Evolutionary conservation across 2,797 vertebrate genomes (phyloP).

Genomic region (Gymnodraco acuticeps): DNA sequence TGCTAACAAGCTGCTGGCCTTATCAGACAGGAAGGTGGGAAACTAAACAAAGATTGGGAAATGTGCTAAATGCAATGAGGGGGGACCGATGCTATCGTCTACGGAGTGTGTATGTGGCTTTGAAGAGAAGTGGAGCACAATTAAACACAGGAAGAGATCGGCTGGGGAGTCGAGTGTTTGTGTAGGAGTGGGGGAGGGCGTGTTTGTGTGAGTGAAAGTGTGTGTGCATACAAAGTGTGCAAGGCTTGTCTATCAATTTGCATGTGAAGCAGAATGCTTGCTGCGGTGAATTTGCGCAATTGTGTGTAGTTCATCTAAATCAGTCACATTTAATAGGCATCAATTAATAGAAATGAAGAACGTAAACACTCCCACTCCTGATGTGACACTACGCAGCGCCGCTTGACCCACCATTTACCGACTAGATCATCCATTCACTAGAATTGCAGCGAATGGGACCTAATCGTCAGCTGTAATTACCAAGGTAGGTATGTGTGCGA

Average conservation of each 20-base stretch:
- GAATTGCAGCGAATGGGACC: conserved; percentile 63
- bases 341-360: conserved; percentile 52
- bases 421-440: conserved; percentile 61
- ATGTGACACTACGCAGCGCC: conserved; percentile 39
- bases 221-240: conserved; percentile 40
- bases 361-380: conserved; percentile 24
- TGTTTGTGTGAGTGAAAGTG: conserved; percentile 39
- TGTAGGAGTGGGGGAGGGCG: conserved; percentile 9
- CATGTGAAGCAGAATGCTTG: conserved; percentile 36
- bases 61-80: conserved; percentile 59
- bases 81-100: conserved; percentile 56
- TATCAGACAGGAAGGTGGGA: conserved; percentile 65
- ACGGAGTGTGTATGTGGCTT: conserved; percentile 40
- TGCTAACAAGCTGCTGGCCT: conserved; percentile 54
- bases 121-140: conserved; percentile 50
- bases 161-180: conserved; percentile 54
- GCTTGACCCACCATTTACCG: conserved; percentile 67
- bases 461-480: conserved; percentile 78
- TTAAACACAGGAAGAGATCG: conserved; percentile 51
- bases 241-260: conserved; percentile 51
- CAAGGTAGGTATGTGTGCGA: conserved; percentile 48
- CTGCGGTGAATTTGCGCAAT: conserved; percentile 38
- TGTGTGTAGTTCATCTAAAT: conserved; percentile 46
- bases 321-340: conserved; percentile 59
- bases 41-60: conserved; percentile 68